Evolutionary conservation across 2,113 vertebrate species (phyloP).

Genomic region (Ochotona princeps): DNA sequence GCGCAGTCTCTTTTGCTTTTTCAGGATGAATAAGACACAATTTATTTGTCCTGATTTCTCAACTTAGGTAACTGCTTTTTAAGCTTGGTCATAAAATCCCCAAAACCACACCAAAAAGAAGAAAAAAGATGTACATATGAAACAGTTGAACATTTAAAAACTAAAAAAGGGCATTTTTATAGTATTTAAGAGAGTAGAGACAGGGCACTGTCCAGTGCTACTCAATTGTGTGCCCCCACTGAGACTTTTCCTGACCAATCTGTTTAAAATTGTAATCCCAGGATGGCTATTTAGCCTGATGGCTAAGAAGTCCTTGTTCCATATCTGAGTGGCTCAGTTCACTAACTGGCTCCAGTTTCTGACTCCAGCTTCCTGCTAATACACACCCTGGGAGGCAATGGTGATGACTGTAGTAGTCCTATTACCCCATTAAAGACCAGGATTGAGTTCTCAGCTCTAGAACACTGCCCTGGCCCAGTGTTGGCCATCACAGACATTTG

Average conservation of each 20-base stretch:
- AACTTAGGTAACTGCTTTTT: background rate
- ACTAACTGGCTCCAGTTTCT: no score
- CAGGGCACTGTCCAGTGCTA: background rate
- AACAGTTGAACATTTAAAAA: background rate
- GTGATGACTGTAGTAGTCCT: no score
- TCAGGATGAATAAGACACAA: background rate
- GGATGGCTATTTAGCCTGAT: background rate
- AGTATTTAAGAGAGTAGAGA: background rate
- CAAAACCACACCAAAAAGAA: background rate
- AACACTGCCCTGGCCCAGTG: no score
- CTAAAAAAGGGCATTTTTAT: background rate
- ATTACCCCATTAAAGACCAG: no score
- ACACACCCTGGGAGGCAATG: no score
- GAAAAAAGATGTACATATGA: slow-evolving; percentile 4
- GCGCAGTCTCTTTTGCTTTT: background rate
- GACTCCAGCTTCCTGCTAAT: no score
- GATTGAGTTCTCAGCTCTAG: no score
- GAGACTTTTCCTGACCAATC: background rate
- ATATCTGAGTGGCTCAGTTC: no score
- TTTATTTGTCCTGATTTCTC: slow-evolving; percentile 14
- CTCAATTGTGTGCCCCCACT: background rate
- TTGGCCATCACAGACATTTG: no score
- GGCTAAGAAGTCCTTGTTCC: no score
- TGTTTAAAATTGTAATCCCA: background rate
- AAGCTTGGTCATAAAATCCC: background rate